Evolutionary conservation across 2,888 invertebrate genomes (phyloP).

Genomic region (Suillia variegata): DNA sequence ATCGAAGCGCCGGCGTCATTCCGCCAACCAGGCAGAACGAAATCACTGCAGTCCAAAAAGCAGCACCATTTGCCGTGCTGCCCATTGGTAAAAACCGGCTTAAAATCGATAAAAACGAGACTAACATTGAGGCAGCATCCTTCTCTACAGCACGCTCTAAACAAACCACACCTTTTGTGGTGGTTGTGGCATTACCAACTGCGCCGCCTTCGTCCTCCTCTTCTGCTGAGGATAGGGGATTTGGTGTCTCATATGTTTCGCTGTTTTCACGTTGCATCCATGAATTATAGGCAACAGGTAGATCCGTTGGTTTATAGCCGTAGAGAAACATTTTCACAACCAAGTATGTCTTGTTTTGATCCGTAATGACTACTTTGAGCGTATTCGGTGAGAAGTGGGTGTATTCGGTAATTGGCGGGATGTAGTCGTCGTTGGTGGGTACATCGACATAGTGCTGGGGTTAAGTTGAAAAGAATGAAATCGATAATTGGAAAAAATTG

Average conservation of each 20-base stretch:
- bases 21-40: too few species aligned
- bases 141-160: background rate
- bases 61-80: too few species aligned
- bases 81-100: too few species aligned
- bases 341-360: conserved; percentile 39
- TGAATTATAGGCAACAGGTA: conserved; percentile 38
- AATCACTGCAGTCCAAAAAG: too few species aligned
- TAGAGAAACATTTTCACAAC: conserved; percentile 53
- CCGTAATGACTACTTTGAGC: conserved; percentile 49
- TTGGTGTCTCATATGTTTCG: background rate
- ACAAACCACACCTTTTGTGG: too few species aligned
- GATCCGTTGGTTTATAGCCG: conserved; percentile 43
- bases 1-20: too few species aligned
- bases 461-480: too few species aligned
- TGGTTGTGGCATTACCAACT: too few species aligned
- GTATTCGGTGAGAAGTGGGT: conserved; percentile 47
- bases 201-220: conserved; percentile 36
- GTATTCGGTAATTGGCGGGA: conserved; percentile 45
- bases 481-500: too few species aligned
- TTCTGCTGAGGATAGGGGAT: conserved; percentile 31
- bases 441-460: conserved; percentile 37
- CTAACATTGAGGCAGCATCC: background rate
- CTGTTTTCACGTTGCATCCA: conserved; percentile 31
- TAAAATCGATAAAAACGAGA: too few species aligned
- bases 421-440: conserved; percentile 26